Conservation (phyloP, 2,113 vertebrate species). For the Leptocoma aspasia region DNA sequence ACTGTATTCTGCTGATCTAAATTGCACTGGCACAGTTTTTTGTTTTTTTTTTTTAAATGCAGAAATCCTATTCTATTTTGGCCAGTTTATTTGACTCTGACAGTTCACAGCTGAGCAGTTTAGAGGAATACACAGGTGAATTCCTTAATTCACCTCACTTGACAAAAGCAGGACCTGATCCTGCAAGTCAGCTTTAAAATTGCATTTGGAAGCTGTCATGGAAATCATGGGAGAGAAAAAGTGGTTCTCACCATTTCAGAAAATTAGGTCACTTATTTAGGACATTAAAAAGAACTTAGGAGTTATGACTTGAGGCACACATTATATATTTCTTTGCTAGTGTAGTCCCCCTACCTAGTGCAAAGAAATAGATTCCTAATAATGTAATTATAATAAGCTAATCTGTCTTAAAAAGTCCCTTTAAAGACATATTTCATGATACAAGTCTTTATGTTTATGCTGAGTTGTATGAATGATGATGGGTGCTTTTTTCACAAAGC, state of each 20-base stretch:
- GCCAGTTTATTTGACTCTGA: slow-evolving; percentile 1
- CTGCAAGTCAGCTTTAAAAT: slow-evolving; percentile 25
- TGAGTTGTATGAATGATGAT: neutral
- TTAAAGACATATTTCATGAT: neutral
- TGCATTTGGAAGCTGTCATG: neutral
- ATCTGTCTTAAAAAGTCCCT: neutral
- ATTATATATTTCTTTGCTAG: neutral
- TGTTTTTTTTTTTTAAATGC: too few relatives aligned
- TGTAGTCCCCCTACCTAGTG: neutral
- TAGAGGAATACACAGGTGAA: neutral
- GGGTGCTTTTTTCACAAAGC: neutral
- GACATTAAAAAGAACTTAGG: slow-evolving; percentile 17
- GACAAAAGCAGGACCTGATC: neutral
- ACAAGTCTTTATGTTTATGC: neutral
- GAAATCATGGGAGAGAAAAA: neutral
- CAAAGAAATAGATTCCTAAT: neutral
- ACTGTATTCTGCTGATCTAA: slow-evolving; percentile 14
- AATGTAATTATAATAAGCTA: neutral
- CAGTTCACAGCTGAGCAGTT: slow-evolving; percentile 38
- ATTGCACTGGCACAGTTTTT: neutral
- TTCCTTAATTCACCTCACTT: slow-evolving; percentile 8
- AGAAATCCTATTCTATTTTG: neutral
- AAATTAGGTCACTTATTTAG: slow-evolving; percentile 61
- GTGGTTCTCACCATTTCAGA: neutral
- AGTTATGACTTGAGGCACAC: slow-evolving; percentile 8